These are phyloP conservation scores for Pycnomerus fuliginosus DNA, from an alignment of 2,888 invertebrate genomes.

Conservation along the genomic window DNA sequence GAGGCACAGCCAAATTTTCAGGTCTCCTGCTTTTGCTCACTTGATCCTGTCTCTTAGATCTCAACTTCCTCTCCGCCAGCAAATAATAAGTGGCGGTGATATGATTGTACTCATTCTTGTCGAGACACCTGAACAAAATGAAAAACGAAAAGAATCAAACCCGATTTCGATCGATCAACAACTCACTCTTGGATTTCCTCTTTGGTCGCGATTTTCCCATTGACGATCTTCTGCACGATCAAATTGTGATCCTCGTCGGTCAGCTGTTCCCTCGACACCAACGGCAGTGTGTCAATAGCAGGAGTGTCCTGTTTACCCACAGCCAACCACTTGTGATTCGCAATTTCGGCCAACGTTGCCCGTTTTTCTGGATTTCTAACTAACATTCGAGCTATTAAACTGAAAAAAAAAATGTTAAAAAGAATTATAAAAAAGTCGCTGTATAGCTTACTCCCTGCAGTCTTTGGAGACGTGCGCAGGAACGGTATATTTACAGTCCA, in stretches of 20 bases:
- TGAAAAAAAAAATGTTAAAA: conserved; percentile 43
- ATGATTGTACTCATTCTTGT: conserved; percentile 96
- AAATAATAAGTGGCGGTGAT: conserved; percentile 98
- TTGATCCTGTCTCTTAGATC: conserved; percentile 71
- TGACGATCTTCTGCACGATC: conserved; percentile 94
- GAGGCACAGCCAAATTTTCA: conserved; percentile 49
- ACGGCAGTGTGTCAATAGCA: conserved; percentile 67
- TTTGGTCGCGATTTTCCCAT: conserved; percentile 90
- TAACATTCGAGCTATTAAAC: conserved; percentile 90
- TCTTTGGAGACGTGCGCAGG: conserved; percentile 83
- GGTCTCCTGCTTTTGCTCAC: conserved; percentile 51
- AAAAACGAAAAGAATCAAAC: conserved; percentile 3
- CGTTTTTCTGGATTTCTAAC: conserved; percentile 91
- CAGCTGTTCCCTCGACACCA: conserved; percentile 86
- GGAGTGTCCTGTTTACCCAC: conserved; percentile 55
- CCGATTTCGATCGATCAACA: conserved; percentile 1
- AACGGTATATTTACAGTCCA: conserved; percentile 97
- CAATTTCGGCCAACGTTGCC: conserved; percentile 84
- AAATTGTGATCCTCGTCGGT: conserved; percentile 88
- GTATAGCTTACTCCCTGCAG: conserved; percentile 69
- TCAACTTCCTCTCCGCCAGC: conserved; percentile 88
- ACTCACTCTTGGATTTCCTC: conserved; percentile 89
- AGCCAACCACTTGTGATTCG: conserved; percentile 81
- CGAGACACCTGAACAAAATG: conserved; percentile 69
- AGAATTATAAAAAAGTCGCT: background rate